phyloP scores from a whole-genome alignment of 2,113 vertebrate species.

The Phrynocephalus versicolor region DNA sequence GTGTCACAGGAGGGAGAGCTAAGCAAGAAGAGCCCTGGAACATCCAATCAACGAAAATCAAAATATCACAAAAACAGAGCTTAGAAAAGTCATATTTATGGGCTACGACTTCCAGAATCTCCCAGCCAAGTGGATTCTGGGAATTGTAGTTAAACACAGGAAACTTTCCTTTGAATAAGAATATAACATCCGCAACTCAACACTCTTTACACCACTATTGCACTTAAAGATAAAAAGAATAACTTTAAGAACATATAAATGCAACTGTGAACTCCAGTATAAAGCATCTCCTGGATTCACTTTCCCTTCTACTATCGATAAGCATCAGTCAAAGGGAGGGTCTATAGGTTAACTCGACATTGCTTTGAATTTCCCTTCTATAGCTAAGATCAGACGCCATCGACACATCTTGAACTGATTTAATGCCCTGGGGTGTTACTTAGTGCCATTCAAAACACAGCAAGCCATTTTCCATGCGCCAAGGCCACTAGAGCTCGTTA shows the following conservation, averaged over 20 bases:
- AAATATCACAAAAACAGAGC: not conserved
- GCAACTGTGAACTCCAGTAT: not conserved
- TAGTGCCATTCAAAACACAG: slow-evolving; percentile 69
- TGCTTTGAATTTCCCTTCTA: slow-evolving; percentile 70
- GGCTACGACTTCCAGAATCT: too few relatives aligned
- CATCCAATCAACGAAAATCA: not conserved
- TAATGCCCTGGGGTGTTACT: slow-evolving; percentile 68
- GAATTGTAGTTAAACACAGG: too few relatives aligned
- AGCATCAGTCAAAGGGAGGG: slow-evolving; percentile 63
- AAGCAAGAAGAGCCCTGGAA: not conserved
- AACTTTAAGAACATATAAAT: slow-evolving; percentile 29
- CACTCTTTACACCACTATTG: not conserved
- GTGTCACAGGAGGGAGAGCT: not conserved
- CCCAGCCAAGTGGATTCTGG: too few relatives aligned
- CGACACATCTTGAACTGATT: slow-evolving; percentile 76
- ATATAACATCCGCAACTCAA: not conserved
- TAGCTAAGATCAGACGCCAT: slow-evolving; percentile 70
- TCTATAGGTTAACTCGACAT: slow-evolving; percentile 60
- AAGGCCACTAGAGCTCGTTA: slow-evolving; percentile 69
- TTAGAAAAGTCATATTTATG: too few relatives aligned
- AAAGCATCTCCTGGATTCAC: slow-evolving; percentile 42
- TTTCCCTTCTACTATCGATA: slow-evolving; percentile 47
- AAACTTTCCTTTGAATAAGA: not conserved
- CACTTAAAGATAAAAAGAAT: not conserved
- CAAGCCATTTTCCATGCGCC: slow-evolving; percentile 70